Base-by-base conservation (phyloP, 1,140 invertebrate genomes). In the Diplogasteroides magnus region DNA sequence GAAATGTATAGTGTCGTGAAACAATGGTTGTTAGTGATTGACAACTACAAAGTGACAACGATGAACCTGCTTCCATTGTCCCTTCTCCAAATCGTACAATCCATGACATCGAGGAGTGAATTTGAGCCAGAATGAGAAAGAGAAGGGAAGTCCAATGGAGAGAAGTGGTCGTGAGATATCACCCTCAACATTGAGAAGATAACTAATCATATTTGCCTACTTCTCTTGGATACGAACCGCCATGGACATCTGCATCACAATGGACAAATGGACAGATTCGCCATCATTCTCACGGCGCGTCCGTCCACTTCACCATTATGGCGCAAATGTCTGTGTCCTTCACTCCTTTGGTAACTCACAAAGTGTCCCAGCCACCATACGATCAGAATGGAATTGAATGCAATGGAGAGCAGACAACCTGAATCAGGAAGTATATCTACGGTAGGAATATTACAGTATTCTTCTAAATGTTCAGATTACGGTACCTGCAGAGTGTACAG, bases 141-240 rank as follows among this genome's bases (percentile, higher is more conserved):
- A 68, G 66, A 66, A 68, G 23, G 66, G 66, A 3, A 68, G 31
- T 15, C 66, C 66, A n/a, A n/a, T n/a, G 15, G 66, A 68, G 27
- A 68, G 66, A 23, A 61, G 26, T 6, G 56, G 66, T 26, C 59
- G 66, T 14, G 56, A 13, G 14, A 27, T 19, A n/a, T 68, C 59
- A 31, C 66, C 66, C 37, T 48, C 37, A 48, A 48, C n/a, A n/a
- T n/a, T n/a, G n/a, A n/a, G n/a, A n/a, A n/a, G n/a, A n/a, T n/a
- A n/a, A n/a, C n/a, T n/a, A n/a, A n/a, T n/a, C n/a, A n/a, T n/a
- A n/a, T n/a, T n/a, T n/a, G n/a, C n/a, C n/a, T n/a, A n/a, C n/a
- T n/a, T n/a, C n/a, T n/a, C n/a, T n/a, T n/a, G n/a, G n/a, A n/a
- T n/a, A n/a, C n/a, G n/a, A n/a, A n/a, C n/a, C n/a, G n/a, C n/a